Evolutionary conservation across 2,113 vertebrate species (phyloP).

Genomic region (Paralichthys olivaceus): DNA sequence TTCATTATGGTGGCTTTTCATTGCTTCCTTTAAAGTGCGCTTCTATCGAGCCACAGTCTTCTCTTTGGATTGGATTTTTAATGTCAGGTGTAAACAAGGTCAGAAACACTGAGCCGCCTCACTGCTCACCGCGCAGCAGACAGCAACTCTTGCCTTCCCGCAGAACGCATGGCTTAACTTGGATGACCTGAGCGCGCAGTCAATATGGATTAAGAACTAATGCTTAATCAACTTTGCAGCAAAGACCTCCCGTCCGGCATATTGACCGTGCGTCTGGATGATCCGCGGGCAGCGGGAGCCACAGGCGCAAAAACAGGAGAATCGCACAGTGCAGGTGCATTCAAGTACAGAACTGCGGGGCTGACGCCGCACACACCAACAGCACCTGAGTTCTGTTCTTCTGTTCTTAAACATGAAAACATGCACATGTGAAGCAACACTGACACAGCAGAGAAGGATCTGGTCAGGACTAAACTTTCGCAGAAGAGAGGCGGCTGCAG

Average conservation of each 20-base stretch:
- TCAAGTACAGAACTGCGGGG: neutral
- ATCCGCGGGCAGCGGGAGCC: slow-evolving; percentile 27
- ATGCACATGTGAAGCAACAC: neutral
- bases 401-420: neutral
- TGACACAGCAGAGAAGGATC: neutral
- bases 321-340: slow-evolving; percentile 13
- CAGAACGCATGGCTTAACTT: slow-evolving; percentile 62
- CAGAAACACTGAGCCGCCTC: slow-evolving; percentile 16
- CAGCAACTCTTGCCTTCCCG: slow-evolving; percentile 19
- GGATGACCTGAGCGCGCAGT: slow-evolving; percentile 58
- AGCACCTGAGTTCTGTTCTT: neutral
- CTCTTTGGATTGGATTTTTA: slow-evolving; percentile 19
- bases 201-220: slow-evolving; percentile 70
- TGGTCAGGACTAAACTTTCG: slow-evolving; percentile 38
- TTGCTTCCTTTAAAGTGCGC: neutral
- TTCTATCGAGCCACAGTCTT: neutral
- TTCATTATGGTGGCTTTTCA: neutral
- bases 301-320: slow-evolving; percentile 13
- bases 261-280: slow-evolving; percentile 37
- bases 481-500: slow-evolving; percentile 10
- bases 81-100: slow-evolving; percentile 54
- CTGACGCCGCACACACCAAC: neutral
- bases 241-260: slow-evolving; percentile 39
- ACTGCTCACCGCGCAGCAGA: slow-evolving; percentile 13
- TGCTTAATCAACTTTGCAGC: slow-evolving; percentile 71